Evolutionary conservation across 2,797 vertebrate species (phyloP).

Genomic region (Synaphobranchus kaupii): DNA sequence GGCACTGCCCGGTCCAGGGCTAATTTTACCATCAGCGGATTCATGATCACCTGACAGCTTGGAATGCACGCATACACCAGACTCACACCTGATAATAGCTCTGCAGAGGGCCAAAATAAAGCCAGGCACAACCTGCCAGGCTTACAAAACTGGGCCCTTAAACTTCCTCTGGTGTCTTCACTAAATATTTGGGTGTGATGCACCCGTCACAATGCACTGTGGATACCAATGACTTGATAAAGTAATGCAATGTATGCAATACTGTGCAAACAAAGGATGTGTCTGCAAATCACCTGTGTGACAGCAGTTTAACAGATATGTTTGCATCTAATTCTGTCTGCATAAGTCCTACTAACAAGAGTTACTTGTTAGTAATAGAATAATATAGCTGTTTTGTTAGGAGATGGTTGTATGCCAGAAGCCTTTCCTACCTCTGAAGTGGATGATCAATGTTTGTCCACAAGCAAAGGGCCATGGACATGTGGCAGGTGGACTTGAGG

Average conservation of each 20-base stretch:
- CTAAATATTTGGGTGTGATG: not conserved
- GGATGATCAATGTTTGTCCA: not conserved
- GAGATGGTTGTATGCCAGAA: not conserved
- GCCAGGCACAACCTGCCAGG: not conserved
- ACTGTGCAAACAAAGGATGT: not conserved
- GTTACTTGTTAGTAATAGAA: slow-evolving; percentile 8
- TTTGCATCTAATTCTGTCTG: not conserved
- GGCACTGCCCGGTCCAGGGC: not conserved
- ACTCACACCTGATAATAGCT: not conserved
- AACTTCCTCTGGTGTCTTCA: not conserved
- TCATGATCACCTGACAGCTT: not conserved
- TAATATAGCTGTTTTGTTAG: not conserved
- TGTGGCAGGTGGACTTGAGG: too few relatives aligned
- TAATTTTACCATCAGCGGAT: slow-evolving; percentile 9
- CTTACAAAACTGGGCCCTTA: not conserved
- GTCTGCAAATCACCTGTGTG: not conserved
- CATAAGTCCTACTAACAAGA: not conserved
- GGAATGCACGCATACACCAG: not conserved
- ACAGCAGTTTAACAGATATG: not conserved
- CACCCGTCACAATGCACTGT: not conserved
- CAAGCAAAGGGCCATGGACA: not conserved
- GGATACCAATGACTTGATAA: not conserved
- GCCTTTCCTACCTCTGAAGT: not conserved
- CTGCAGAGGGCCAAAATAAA: not conserved
- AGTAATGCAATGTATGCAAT: not conserved